Percentiles rank a stretch among this genome's conserved stretches.
Evolutionary conservation across 1,140 invertebrate species (phyloP).

Genomic region (Dicyema japonicum): DNA sequence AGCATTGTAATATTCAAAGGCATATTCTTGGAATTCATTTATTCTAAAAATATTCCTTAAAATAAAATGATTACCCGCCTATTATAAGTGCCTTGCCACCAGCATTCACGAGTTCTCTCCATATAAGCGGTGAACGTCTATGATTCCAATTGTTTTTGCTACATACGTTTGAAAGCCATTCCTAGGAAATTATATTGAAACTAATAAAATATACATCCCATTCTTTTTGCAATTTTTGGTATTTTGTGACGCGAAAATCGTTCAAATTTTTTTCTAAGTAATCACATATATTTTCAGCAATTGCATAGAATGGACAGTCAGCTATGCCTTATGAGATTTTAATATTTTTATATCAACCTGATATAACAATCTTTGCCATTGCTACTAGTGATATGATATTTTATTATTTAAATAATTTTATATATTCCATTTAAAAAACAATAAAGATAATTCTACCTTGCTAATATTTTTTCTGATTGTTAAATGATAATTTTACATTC

Average conservation of each 20-base stretch:
- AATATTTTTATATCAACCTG: not conserved
- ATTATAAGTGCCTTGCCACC: conserved; percentile 20
- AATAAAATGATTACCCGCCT: no score
- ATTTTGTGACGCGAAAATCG: conserved; percentile 16
- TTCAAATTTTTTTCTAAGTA: conserved; percentile 11
- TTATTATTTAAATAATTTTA: conserved; percentile 1
- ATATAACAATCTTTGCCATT: conserved; percentile 1
- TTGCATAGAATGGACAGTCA: conserved; percentile 17
- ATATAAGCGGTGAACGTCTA: conserved; percentile 15
- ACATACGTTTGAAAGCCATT: conserved; percentile 11
- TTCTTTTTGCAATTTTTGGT: conserved; percentile 10
- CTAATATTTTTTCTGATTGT: no score
- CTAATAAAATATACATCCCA: conserved; percentile 10
- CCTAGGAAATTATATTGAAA: conserved; percentile 6
- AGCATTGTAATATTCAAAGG: conserved; percentile 12
- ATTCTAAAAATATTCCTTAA: no score
- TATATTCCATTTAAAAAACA: no score
- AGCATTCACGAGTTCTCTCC: conserved; percentile 17
- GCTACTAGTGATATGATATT: not conserved
- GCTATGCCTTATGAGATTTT: conserved; percentile 9
- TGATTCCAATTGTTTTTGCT: conserved; percentile 11
- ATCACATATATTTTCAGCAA: conserved; percentile 15
- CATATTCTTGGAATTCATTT: conserved; percentile 20
- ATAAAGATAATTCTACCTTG: no score
- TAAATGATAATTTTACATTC: no score